These are phyloP conservation scores for Hydractinia echinata DNA, from an alignment of 30 jellyfish, hydroid and myxozoan species.

Conservation along the genomic window DNA sequence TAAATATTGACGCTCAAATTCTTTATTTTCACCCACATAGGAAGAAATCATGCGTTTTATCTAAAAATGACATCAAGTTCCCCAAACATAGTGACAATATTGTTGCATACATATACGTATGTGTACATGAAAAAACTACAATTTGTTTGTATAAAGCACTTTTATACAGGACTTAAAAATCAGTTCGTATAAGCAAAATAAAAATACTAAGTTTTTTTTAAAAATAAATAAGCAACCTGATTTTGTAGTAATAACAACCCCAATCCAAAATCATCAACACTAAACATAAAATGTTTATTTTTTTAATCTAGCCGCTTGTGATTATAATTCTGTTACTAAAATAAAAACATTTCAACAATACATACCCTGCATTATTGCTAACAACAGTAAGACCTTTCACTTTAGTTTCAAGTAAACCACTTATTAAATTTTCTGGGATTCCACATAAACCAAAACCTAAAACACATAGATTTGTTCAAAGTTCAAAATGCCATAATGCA, in stretches of 20 bases:
- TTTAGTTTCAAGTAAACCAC: slow-evolving; percentile 56
- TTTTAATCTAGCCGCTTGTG: not conserved
- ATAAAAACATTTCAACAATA: not conserved
- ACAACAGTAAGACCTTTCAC: slow-evolving; percentile 71
- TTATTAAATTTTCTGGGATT: slow-evolving; percentile 86
- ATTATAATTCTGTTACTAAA: not conserved
- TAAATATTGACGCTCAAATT: slow-evolving; percentile 75
- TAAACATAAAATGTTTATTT: not conserved
- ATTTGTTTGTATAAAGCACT: not conserved
- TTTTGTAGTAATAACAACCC: slow-evolving; percentile 65
- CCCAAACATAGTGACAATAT: not conserved
- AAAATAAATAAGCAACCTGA: slow-evolving; percentile 49
- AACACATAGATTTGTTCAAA: not conserved
- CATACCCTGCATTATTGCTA: slow-evolving; percentile 93
- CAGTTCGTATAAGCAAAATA: no score
- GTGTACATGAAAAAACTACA: not conserved
- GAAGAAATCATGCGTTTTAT: slow-evolving; percentile 86
- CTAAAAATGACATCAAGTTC: slow-evolving; percentile 21
- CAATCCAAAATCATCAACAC: slow-evolving; percentile 95
- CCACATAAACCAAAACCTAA: slow-evolving; percentile 97
- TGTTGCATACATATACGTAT: not conserved
- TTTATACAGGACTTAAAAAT: no score
- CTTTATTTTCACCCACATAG: slow-evolving; percentile 93
- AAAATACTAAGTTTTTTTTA: no score
- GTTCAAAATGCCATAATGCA: not conserved